A percentile compares a stretch with the other conserved stretches of the same genome.
Conservation (phyloP, 64 coral and sea anemone genomes). For the Montipora cactus region DNA sequence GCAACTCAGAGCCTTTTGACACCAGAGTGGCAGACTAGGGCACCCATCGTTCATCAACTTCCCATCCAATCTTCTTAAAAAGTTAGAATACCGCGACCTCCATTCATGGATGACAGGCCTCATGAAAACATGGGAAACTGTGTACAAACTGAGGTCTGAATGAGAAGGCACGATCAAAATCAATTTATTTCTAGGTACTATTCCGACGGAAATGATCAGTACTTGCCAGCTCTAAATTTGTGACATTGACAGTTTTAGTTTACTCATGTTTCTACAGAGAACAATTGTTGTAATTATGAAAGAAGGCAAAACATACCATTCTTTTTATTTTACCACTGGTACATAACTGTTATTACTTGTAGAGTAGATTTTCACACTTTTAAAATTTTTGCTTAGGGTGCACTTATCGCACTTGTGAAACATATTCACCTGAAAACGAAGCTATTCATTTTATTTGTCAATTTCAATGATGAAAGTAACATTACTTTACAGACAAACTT, state of each 20-base stretch:
- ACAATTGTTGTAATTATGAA: not conserved
- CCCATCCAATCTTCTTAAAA: conserved; percentile 30
- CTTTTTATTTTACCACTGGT: not conserved
- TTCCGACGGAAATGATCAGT: not conserved
- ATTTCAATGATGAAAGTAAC: no score
- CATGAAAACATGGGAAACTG: conserved; percentile 22
- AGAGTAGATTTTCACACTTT: not conserved
- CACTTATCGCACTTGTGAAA: no score
- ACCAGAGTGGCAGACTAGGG: conserved; percentile 30
- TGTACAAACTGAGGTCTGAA: not conserved
- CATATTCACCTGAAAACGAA: no score
- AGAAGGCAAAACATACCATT: not conserved
- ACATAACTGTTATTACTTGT: not conserved
- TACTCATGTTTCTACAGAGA: not conserved
- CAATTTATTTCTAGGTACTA: conserved; percentile 1
- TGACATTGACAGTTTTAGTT: not conserved
- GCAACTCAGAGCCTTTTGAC: conserved; percentile 48
- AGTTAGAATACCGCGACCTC: conserved; percentile 38
- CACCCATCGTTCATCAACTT: conserved; percentile 49
- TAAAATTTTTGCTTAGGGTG: not conserved
- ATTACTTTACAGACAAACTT: no score
- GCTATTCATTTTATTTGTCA: no score
- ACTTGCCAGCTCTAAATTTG: not conserved
- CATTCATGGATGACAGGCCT: conserved; percentile 44
- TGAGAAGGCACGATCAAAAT: conserved; percentile 16